Conservation (phyloP, 2,888 invertebrate species). For the Coenonympha arcania region DNA sequence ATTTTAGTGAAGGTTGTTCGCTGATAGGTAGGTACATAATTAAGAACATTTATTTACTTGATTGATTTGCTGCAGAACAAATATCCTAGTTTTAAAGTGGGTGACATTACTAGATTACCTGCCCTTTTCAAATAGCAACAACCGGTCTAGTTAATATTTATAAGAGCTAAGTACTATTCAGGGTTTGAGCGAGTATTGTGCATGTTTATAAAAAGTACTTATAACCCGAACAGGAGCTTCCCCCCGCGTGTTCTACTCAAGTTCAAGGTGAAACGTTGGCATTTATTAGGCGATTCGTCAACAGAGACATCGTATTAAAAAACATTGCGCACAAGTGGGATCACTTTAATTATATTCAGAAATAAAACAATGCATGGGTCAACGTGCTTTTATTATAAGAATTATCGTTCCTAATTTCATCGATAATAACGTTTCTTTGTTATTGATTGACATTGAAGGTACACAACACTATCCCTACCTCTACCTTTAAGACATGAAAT, state of each 20-base stretch:
- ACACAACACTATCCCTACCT: neutral
- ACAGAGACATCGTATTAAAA: slow-evolving; percentile 32
- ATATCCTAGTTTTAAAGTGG: slow-evolving; percentile 30
- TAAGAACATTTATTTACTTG: neutral
- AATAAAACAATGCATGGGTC: slow-evolving; percentile 9
- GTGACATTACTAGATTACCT: slow-evolving; percentile 33
- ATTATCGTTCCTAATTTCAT: neutral
- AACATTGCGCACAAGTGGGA: slow-evolving; percentile 14
- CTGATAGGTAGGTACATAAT: neutral
- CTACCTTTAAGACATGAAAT: neutral
- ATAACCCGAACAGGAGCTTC: slow-evolving; percentile 44
- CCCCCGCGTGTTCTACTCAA: slow-evolving; percentile 55
- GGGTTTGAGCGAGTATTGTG: slow-evolving; percentile 44
- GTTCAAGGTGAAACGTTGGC: slow-evolving; percentile 72
- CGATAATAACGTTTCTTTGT: neutral
- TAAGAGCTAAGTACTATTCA: slow-evolving; percentile 38
- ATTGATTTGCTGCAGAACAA: slow-evolving; percentile 6
- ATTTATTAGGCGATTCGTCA: slow-evolving; percentile 68
- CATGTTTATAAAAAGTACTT: slow-evolving; percentile 30
- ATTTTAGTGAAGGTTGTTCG: neutral
- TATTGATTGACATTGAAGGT: neutral
- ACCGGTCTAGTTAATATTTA: slow-evolving; percentile 54
- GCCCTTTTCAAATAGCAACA: slow-evolving; percentile 52
- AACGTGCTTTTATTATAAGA: slow-evolving; percentile 9
- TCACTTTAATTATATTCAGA: slow-evolving; percentile 17